Conservation (phyloP, 1,140 invertebrate genomes). For the Eueides isabella region DNA sequence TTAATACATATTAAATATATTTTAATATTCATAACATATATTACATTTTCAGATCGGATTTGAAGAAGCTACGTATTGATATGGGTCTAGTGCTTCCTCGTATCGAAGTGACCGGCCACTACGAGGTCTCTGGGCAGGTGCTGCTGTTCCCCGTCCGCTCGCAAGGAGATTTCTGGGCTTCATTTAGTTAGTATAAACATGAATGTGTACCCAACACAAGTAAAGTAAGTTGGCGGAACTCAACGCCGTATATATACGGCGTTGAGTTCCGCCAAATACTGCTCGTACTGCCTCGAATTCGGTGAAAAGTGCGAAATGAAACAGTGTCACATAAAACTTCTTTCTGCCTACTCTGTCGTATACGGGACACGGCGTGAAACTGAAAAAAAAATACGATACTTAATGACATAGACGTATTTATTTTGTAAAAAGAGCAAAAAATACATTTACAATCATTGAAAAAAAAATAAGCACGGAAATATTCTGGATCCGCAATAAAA, state of each 20-base stretch:
- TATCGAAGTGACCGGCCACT: conserved; percentile 87
- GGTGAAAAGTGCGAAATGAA: too few species aligned
- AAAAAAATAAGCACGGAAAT: background rate
- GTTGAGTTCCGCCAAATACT: too few species aligned
- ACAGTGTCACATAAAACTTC: too few species aligned
- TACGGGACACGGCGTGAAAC: too few species aligned
- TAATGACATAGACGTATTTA: too few species aligned
- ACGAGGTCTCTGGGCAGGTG: conserved; percentile 89
- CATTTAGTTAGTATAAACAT: conserved; percentile 84
- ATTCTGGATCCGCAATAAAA: background rate
- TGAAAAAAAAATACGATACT: too few species aligned
- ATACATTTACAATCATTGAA: background rate
- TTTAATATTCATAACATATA: background rate
- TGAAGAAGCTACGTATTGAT: conserved; percentile 86
- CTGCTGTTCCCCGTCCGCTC: conserved; percentile 89
- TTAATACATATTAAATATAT: too few species aligned
- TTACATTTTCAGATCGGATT: conserved; percentile 83
- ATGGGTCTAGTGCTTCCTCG: conserved; percentile 86
- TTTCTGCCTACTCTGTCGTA: too few species aligned
- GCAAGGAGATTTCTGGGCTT: conserved; percentile 89
- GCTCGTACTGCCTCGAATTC: too few species aligned
- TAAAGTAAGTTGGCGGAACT: background rate
- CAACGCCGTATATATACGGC: too few species aligned
- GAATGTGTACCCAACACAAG: background rate
- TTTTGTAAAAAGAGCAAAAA: background rate